Conservation (phyloP, 2,113 vertebrate genomes). For the Halichoeres trimaculatus region DNA sequence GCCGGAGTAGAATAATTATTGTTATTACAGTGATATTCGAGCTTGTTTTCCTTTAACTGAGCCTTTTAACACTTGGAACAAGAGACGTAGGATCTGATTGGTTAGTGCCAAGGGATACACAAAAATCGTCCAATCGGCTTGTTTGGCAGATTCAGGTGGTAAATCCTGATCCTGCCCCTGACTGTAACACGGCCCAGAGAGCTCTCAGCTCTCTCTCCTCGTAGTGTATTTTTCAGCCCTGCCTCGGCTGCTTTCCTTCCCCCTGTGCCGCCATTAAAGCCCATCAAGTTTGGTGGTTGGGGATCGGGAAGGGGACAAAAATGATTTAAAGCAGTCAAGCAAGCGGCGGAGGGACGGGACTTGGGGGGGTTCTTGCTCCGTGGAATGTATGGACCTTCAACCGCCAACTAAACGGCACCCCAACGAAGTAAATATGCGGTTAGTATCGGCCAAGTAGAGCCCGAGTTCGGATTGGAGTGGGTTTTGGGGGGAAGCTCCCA, state of each 20-base stretch:
- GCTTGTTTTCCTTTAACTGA: conserved; percentile 55
- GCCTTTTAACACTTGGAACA: conserved; percentile 75
- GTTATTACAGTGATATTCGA: conserved; percentile 45
- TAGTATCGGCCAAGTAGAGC: conserved; percentile 67
- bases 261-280: conserved; percentile 81
- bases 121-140: conserved; percentile 74
- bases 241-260: conserved; percentile 67
- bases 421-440: conserved; percentile 73
- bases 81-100: conserved; percentile 77
- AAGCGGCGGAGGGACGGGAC: conserved; percentile 53
- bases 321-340: conserved; percentile 70
- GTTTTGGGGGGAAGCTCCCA: conserved; percentile 52
- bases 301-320: conserved; percentile 62
- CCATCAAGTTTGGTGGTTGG: conserved; percentile 60
- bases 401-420: conserved; percentile 55
- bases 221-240: conserved; percentile 64
- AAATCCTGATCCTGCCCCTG: conserved; percentile 78
- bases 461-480: conserved; percentile 70
- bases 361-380: conserved; percentile 44
- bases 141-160: conserved; percentile 79
- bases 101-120: conserved; percentile 57
- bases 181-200: conserved; percentile 67
- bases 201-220: conserved; percentile 47
- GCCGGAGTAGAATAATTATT: neutral
- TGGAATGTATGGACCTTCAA: conserved; percentile 68